These are phyloP conservation scores for Mionectes olivaceus DNA, from an alignment of 2,797 vertebrate species.

Conservation along the genomic window DNA sequence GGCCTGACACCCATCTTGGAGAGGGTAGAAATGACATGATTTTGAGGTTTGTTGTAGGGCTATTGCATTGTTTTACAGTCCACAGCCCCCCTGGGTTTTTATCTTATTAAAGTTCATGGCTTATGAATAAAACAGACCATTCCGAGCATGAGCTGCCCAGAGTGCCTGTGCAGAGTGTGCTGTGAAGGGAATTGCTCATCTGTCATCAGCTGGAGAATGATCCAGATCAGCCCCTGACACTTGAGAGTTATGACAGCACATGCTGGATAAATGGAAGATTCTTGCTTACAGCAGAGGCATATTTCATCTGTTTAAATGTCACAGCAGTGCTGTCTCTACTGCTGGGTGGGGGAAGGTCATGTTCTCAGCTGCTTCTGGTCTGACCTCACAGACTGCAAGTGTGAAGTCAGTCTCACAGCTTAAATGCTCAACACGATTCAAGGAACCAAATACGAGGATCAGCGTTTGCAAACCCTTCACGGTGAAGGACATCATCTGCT, in stretches of 20 bases:
- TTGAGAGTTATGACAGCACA: neutral
- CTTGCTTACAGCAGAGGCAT: neutral
- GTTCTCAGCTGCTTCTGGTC: neutral
- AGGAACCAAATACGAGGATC: neutral
- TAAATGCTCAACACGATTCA: fast-evolving
- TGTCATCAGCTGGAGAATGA: neutral
- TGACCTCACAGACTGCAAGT: neutral
- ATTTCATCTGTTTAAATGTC: neutral
- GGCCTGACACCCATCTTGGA: fast-evolving
- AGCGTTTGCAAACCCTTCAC: neutral
- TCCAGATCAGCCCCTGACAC: neutral
- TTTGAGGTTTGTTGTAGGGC: neutral
- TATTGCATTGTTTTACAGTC: neutral
- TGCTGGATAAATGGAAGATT: neutral
- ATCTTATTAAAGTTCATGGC: neutral
- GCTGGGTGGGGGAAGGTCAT: neutral
- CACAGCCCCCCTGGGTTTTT: neutral
- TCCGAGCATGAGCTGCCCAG: neutral
- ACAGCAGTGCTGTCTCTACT: neutral
- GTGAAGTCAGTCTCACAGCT: neutral
- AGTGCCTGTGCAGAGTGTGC: neutral
- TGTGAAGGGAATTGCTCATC: neutral
- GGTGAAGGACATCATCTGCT: neutral
- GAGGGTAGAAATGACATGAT: neutral
- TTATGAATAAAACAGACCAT: neutral